These are phyloP conservation scores for Ptilorrhoa leucosticta DNA, from an alignment of 2,113 vertebrate genomes.

Conservation along the genomic window DNA sequence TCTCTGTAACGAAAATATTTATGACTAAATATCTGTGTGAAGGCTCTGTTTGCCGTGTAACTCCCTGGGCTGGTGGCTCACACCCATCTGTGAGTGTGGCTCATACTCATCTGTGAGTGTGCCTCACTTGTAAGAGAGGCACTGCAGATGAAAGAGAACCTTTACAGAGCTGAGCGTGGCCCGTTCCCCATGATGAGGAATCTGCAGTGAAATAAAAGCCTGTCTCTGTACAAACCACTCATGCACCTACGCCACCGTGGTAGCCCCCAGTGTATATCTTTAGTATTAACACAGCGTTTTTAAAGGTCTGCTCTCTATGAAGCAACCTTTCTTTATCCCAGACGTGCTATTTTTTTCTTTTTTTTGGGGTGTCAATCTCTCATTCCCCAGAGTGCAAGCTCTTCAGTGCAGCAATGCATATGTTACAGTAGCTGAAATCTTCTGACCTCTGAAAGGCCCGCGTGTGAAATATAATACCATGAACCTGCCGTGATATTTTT, in stretches of 20 bases:
- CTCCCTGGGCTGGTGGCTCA: background rate
- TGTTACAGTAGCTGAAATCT: background rate
- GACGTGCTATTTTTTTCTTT: background rate
- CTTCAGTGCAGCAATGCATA: background rate
- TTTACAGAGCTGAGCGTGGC: background rate
- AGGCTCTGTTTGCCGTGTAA: background rate
- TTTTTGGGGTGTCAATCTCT: background rate
- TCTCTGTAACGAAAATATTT: background rate
- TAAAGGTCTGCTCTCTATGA: conserved; percentile 2
- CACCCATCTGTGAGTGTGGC: background rate
- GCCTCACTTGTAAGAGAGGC: background rate
- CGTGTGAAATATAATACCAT: background rate
- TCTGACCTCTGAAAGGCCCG: background rate
- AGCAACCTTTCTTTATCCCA: background rate
- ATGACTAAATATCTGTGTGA: background rate
- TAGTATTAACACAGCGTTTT: conserved; percentile 17
- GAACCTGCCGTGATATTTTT: background rate
- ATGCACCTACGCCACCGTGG: background rate
- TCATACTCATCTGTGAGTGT: background rate
- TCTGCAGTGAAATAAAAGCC: background rate
- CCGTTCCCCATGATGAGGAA: background rate
- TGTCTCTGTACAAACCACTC: background rate
- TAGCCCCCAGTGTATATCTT: background rate
- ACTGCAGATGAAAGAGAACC: background rate
- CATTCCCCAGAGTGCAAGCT: background rate